Evolutionary conservation across 1,140 invertebrate species (phyloP).

Genomic region (Drosophila varians): DNA sequence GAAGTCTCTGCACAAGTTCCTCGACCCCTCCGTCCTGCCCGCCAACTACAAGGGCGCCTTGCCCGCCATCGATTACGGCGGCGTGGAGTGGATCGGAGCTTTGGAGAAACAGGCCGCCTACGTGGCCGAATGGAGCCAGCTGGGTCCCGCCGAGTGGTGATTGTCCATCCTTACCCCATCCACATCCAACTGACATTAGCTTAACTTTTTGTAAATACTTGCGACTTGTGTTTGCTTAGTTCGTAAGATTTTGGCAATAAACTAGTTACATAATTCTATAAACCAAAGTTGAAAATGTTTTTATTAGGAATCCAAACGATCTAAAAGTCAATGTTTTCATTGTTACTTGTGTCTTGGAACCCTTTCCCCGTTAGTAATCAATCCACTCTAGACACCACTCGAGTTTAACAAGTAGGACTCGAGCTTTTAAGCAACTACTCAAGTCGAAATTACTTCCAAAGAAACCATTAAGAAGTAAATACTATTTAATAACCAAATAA

Average conservation of each 20-base stretch:
- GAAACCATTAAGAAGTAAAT: background rate
- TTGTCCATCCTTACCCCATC: slow-evolving; percentile 8
- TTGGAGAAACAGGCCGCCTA: slow-evolving; percentile 86
- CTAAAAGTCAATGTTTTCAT: too few relatives aligned
- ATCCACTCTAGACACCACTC: background rate
- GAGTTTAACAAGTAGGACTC: background rate
- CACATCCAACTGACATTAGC: slow-evolving; percentile 37
- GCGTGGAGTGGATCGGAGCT: slow-evolving; percentile 89
- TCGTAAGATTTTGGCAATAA: slow-evolving; percentile 64
- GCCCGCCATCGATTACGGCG: slow-evolving; percentile 90
- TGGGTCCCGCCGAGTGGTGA: slow-evolving; percentile 86
- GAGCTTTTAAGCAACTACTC: background rate
- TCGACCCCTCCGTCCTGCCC: slow-evolving; percentile 88
- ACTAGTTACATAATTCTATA: slow-evolving; percentile 63
- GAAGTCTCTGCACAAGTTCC: slow-evolving; percentile 90
- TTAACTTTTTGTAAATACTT: slow-evolving; percentile 64
- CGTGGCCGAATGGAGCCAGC: slow-evolving; percentile 87
- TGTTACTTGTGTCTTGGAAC: too few relatives aligned
- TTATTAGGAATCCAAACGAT: too few relatives aligned
- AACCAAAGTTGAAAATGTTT: slow-evolving; percentile 7
- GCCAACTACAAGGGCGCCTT: slow-evolving; percentile 88
- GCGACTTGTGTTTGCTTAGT: slow-evolving; percentile 66
- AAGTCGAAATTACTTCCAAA: background rate
- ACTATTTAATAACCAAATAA: background rate
- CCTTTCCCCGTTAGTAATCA: background rate